Evolutionary conservation across 2,888 invertebrate species (phyloP).

Genomic region (Lutraria lutraria): DNA sequence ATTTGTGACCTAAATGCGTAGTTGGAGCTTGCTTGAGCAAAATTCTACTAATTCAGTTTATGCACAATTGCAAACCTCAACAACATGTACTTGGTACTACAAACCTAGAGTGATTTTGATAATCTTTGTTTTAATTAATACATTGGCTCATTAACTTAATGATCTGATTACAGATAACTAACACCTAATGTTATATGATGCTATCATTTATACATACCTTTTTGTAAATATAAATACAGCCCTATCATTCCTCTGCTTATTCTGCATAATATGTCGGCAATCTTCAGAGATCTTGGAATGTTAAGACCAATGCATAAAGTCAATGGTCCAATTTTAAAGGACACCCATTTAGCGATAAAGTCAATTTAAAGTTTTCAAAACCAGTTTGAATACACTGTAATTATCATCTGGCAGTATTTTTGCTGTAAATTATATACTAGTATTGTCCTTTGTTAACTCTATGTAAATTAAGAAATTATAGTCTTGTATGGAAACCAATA

Average conservation of each 20-base stretch:
- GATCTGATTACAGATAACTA: not conserved
- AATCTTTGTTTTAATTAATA: not conserved
- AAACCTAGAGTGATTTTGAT: not conserved
- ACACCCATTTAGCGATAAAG: not conserved
- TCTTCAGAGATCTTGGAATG: not conserved
- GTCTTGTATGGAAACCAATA: too few relatives aligned
- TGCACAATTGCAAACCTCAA: not conserved
- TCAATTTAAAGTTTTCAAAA: constrained; percentile 1
- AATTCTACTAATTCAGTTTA: not conserved
- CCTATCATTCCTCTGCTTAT: not conserved
- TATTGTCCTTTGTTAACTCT: too few relatives aligned
- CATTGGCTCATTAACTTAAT: not conserved
- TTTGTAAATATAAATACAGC: constrained; percentile 2
- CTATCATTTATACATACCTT: not conserved
- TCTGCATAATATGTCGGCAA: not conserved
- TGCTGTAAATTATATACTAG: too few relatives aligned
- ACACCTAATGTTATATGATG: not conserved
- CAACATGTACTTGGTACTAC: not conserved
- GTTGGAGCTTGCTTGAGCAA: not conserved
- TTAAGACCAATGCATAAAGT: constrained; percentile 16
- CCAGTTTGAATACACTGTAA: not conserved
- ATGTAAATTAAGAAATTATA: too few relatives aligned
- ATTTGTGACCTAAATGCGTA: not conserved
- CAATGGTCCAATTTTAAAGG: not conserved
- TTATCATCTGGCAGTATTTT: too few relatives aligned